Percentiles rank a stretch among this genome's conserved stretches.
Evolutionary conservation across 1,140 invertebrate genomes (phyloP).

Genomic region (Zophobas atratus): DNA sequence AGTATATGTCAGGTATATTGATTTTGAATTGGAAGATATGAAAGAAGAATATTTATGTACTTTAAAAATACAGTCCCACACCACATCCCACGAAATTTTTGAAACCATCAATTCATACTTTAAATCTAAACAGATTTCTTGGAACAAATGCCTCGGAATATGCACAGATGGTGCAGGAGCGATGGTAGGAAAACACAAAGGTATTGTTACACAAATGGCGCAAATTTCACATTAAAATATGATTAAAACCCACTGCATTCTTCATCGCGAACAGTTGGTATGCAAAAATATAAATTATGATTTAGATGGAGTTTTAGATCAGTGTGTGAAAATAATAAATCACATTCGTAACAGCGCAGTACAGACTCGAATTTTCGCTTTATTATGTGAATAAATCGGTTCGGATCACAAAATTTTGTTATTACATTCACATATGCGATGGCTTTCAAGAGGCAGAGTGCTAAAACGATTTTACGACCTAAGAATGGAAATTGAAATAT

Average conservation of each 20-base stretch:
- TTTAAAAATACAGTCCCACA: not conserved
- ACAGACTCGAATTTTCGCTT: not conserved
- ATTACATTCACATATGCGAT: too few relatives aligned
- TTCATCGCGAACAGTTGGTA: constrained; percentile 8
- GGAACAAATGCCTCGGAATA: constrained; percentile 5
- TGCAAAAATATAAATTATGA: not conserved
- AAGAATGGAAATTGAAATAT: too few relatives aligned
- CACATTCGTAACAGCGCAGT: constrained; percentile 12
- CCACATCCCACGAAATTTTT: not conserved
- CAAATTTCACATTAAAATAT: constrained; percentile 3
- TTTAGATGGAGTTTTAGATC: constrained; percentile 25
- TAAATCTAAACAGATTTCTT: not conserved
- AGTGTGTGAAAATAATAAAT: constrained; percentile 31
- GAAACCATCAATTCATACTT: not conserved
- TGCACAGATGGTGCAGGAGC: not conserved
- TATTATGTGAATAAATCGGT: not conserved
- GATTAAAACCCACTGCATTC: not conserved
- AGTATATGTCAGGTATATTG: not conserved
- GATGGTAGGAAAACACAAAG: not conserved
- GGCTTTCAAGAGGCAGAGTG: too few relatives aligned
- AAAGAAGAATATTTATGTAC: not conserved
- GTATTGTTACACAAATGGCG: not conserved
- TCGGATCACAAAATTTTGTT: too few relatives aligned
- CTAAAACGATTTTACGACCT: too few relatives aligned
- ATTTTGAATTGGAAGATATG: not conserved